These are phyloP conservation scores for Pollachius pollachius DNA, from an alignment of 2,113 vertebrate species.

Conservation along the genomic window DNA sequence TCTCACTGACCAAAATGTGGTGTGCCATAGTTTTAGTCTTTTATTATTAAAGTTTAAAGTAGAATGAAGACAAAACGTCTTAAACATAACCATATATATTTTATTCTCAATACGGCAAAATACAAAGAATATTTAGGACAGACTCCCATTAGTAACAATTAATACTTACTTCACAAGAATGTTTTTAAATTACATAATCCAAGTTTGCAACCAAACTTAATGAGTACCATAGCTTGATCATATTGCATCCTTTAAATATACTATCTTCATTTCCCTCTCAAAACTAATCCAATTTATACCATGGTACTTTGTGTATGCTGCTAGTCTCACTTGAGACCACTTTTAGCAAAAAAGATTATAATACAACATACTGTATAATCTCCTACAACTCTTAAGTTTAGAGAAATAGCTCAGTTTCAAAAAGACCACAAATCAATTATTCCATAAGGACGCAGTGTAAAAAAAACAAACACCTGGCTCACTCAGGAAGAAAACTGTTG, in stretches of 20 bases:
- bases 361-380: constrained; percentile 73
- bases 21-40: too few relatives aligned
- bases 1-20: too few relatives aligned
- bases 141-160: constrained; percentile 93
- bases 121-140: constrained; percentile 99
- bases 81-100: constrained; percentile 79
- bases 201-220: constrained; percentile 80
- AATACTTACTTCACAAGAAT: constrained; percentile 98
- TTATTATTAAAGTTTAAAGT: not conserved
- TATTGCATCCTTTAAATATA: constrained; percentile 80
- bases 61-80: constrained; percentile 3
- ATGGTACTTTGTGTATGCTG: constrained; percentile 69
- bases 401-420: constrained; percentile 67
- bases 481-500: constrained; percentile 49
- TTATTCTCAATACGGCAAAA: constrained; percentile 99
- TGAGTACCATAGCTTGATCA: constrained; percentile 91
- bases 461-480: constrained; percentile 41
- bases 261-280: constrained; percentile 70
- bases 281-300: constrained; percentile 72
- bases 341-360: constrained; percentile 57
- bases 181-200: constrained; percentile 79
- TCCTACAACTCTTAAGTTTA: constrained; percentile 66
- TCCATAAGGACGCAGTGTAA: constrained; percentile 62
- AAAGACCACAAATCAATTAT: constrained; percentile 66
- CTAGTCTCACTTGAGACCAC: constrained; percentile 56